A percentile compares a stretch with the other conserved stretches of the same genome.
Conservation (phyloP, 2,113 vertebrate genomes). For the Zingel zingel region DNA sequence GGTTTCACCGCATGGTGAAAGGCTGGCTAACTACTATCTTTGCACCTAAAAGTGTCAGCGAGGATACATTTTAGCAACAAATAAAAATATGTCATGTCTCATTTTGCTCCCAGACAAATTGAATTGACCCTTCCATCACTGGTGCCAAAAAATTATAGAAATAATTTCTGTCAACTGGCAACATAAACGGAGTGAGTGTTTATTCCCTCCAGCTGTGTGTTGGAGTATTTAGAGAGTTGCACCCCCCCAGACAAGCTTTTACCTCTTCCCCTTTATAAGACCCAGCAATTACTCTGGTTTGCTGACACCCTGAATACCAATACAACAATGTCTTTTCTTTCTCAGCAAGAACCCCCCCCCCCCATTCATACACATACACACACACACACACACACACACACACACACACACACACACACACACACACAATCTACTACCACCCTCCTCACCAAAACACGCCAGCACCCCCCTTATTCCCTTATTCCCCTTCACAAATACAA, state of each 20-base stretch:
- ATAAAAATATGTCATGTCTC: conserved; percentile 47
- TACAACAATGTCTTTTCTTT: conserved; percentile 74
- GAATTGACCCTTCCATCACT: conserved; percentile 61
- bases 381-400: no score
- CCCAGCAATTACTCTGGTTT: conserved; percentile 78
- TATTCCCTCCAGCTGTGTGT: conserved; percentile 66
- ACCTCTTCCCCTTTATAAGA: conserved; percentile 68
- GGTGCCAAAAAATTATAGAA: conserved; percentile 49
- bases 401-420: conserved; percentile 30
- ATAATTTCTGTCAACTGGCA: conserved; percentile 65
- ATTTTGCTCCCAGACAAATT: conserved; percentile 73
- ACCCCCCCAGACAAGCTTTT: conserved; percentile 60
- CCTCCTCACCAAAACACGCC: conserved; percentile 50
- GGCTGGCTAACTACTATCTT: conserved; percentile 21
- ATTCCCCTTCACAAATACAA: conserved; percentile 67
- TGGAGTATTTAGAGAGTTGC: conserved; percentile 65
- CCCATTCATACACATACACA: no score
- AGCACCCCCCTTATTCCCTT: conserved; percentile 4
- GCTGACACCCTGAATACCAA: conserved; percentile 77
- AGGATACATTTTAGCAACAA: conserved; percentile 3
- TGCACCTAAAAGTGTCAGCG: conserved; percentile 5
- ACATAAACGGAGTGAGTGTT: conserved; percentile 66
- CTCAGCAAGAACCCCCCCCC: conserved; percentile 13
- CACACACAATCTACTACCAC: conserved; percentile 47
- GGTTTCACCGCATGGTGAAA: conserved; percentile 37